Conservation (phyloP, 2,797 vertebrate genomes). For the Simalia tracyae region DNA sequence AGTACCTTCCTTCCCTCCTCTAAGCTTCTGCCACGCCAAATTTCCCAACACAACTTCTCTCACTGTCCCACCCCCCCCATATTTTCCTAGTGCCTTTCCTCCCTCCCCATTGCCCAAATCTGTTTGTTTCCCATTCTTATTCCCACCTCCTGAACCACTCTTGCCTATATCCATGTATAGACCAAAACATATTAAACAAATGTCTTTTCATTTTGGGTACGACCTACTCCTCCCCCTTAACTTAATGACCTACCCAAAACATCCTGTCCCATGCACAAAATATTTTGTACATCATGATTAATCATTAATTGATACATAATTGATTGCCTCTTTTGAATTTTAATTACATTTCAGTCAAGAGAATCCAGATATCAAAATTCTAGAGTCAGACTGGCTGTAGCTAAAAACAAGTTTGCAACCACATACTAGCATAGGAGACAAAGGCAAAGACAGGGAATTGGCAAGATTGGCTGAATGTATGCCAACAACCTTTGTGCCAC, state of each 20-base stretch:
- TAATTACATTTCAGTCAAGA: not conserved
- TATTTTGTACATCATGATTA: not conserved
- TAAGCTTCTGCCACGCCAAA: not conserved
- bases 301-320: not conserved
- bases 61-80: not conserved
- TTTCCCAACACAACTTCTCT: not conserved
- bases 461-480: not conserved
- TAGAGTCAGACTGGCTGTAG: not conserved
- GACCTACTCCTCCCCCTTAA: not conserved
- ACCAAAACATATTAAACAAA: not conserved
- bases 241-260: no score
- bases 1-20: not conserved
- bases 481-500: not conserved
- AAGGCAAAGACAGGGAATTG: not conserved
- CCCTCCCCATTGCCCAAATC: not conserved
- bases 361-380: not conserved
- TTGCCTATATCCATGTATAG: not conserved
- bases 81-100: not conserved
- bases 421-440: not conserved
- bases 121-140: not conserved
- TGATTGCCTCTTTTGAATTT: not conserved
- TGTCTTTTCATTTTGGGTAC: not conserved
- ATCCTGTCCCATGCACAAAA: not conserved
- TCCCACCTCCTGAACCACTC: not conserved
- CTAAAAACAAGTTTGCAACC: not conserved